Conservation (phyloP, 2,888 invertebrate species). For the Toxonevra muliebris region DNA sequence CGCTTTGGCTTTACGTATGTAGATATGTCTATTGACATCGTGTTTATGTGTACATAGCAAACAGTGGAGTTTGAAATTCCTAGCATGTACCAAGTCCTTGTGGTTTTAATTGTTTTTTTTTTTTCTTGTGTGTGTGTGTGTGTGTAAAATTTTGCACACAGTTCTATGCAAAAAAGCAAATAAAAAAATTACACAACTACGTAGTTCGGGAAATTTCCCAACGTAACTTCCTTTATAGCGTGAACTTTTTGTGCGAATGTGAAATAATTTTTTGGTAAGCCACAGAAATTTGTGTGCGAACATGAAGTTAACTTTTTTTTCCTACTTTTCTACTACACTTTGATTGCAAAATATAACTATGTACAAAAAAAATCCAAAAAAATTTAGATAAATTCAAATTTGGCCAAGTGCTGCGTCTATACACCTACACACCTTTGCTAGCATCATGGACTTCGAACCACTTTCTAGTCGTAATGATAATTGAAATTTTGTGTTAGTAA, state of each 20-base stretch:
- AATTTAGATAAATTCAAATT: background rate
- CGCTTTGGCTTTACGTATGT: no score
- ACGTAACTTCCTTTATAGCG: background rate
- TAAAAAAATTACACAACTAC: background rate
- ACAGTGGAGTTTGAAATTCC: background rate
- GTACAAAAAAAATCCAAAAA: background rate
- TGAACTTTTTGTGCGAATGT: slow-evolving; percentile 13
- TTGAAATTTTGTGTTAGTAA: slow-evolving; percentile 35
- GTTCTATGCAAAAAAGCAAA: background rate
- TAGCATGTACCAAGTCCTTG: background rate
- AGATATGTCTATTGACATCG: no score
- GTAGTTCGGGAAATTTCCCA: background rate
- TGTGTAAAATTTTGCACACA: background rate
- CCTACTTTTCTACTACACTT: background rate
- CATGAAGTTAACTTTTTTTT: background rate
- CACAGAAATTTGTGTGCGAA: slow-evolving; percentile 47
- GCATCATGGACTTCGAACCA: background rate
- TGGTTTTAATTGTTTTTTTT: slow-evolving; percentile 18
- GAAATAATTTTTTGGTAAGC: slow-evolving; percentile 51
- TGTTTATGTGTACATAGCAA: background rate
- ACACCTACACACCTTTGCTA: no score
- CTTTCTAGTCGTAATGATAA: slow-evolving; percentile 24
- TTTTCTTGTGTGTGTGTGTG: background rate
- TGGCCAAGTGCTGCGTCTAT: background rate
- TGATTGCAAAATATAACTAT: no score